Base-by-base conservation (phyloP, 2,113 vertebrate species). In the Globicephala melas region DNA sequence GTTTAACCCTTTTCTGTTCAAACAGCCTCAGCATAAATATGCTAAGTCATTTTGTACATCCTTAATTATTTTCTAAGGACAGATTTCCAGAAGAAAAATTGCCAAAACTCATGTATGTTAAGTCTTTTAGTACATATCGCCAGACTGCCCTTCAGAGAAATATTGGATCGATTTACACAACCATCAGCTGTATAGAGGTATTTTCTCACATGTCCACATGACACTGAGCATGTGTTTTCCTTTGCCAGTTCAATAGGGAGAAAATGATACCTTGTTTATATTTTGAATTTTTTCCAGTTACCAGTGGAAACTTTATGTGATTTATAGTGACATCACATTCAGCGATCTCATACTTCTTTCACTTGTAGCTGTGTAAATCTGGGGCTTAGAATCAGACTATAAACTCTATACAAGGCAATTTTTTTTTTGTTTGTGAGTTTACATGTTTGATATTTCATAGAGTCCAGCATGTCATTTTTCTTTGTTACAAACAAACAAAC, bases 41-140 rank as follows among this genome's bases (percentile, higher is more conserved):
- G 91, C n/a, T 67, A 73, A 62, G 10, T 89, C 12, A 12, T 85
- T 68, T 36, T 41, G 17, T 60, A 23, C 31, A 31, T 41, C 31
- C 68, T 82, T 96, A 82, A 55, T 68, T 92, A n/a, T 83, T 88
- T 88, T 41, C 91, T 94, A 84, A 95, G 77, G 28, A 84, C 23
- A 88, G 87, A 79, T 80, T 95, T 23, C 20, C 74, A 83, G 53
- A 68, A 91, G 25, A 97, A 92, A 95, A 90, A 55, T n/a, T 77
- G 1, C 12, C 41, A 71, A 63, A 83, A 89, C 7, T 60, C 89
- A 33, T 13, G n/a, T 68, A 81, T 60, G 70, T 89, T 13, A 79
- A 81, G 50, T 21, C 62, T 58, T 81, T 88, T 58, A 26, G 28
- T 82, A 50, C 17, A 26, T 70, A 74, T 33, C 65, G 9, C 18